phyloP scores from a whole-genome alignment of 1,140 invertebrate genomes.

The Aphelenchoides fujianensis region DNA sequence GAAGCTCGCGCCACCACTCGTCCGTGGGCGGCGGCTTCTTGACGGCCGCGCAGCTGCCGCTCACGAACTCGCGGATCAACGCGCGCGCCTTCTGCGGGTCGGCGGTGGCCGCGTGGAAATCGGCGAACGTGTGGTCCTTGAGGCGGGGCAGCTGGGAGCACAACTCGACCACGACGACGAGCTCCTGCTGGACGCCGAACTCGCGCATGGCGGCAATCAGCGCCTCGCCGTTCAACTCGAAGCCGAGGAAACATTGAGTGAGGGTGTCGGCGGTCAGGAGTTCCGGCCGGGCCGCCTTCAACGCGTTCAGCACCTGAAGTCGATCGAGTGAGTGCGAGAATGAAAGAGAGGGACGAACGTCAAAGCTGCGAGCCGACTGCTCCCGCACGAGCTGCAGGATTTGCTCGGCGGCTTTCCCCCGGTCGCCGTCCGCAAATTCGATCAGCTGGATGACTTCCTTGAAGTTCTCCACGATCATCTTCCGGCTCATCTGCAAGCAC shows the following conservation, averaged over 20 bases:
- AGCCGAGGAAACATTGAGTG: constrained; percentile 6
- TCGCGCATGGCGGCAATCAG: constrained; percentile 10
- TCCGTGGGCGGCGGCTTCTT: background rate
- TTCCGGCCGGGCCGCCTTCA: constrained; percentile 1
- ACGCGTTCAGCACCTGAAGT: constrained; percentile 5
- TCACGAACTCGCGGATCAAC: constrained; percentile 3
- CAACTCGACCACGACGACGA: constrained; percentile 15
- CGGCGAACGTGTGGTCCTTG: constrained; percentile 6
- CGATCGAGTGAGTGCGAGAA: background rate
- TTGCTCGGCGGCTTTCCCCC: background rate
- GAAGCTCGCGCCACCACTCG: constrained; percentile 21
- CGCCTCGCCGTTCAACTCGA: background rate
- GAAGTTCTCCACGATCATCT: background rate
- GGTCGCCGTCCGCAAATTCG: constrained; percentile 13
- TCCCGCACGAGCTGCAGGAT: background rate
- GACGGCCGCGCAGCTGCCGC: background rate
- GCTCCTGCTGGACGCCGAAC: background rate
- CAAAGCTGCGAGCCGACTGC: constrained; percentile 11
- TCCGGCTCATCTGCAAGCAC: constrained; percentile 8
- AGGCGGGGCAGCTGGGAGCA: background rate
- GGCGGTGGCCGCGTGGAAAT: background rate
- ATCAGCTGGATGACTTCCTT: constrained; percentile 10
- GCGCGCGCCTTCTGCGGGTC: background rate
- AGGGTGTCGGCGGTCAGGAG: background rate
- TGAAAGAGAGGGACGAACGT: no score